Evolutionary conservation across 2,797 vertebrate genomes (phyloP).

Genomic region (Notoglanidium macrostoma): DNA sequence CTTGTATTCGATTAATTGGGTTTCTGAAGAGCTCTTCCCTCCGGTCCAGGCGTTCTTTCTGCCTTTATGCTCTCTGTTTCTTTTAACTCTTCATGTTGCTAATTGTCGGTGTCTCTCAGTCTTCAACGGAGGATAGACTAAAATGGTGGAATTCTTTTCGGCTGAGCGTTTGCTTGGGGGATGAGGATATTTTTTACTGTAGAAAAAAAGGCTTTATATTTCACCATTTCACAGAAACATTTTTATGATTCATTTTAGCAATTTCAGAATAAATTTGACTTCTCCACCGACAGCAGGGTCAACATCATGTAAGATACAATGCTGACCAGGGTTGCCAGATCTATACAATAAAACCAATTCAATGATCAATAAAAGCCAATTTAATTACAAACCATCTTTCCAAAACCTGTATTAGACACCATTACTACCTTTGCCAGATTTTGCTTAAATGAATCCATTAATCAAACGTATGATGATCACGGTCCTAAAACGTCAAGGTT

Average conservation of each 20-base stretch:
- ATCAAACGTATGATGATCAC: background rate
- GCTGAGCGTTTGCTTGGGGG: background rate
- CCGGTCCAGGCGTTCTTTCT: background rate
- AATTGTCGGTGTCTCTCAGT: conserved; percentile 2
- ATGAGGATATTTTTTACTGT: background rate
- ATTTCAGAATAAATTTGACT: background rate
- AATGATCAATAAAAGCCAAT: background rate
- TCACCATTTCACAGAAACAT: background rate
- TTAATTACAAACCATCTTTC: background rate
- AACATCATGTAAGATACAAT: background rate
- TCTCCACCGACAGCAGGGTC: background rate
- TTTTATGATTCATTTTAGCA: background rate
- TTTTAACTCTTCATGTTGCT: conserved; percentile 28
- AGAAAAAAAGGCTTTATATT: background rate
- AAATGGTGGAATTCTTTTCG: conserved; percentile 14
- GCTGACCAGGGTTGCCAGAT: background rate
- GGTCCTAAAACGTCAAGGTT: background rate
- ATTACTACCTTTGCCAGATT: background rate
- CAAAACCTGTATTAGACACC: background rate
- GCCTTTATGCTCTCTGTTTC: background rate
- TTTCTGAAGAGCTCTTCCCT: conserved; percentile 16
- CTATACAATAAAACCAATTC: no score
- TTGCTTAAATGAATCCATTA: background rate
- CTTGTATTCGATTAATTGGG: conserved; percentile 29
- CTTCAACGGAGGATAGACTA: background rate